Conservation (phyloP, 2,113 vertebrate genomes). For the Barnardius zonarius region DNA sequence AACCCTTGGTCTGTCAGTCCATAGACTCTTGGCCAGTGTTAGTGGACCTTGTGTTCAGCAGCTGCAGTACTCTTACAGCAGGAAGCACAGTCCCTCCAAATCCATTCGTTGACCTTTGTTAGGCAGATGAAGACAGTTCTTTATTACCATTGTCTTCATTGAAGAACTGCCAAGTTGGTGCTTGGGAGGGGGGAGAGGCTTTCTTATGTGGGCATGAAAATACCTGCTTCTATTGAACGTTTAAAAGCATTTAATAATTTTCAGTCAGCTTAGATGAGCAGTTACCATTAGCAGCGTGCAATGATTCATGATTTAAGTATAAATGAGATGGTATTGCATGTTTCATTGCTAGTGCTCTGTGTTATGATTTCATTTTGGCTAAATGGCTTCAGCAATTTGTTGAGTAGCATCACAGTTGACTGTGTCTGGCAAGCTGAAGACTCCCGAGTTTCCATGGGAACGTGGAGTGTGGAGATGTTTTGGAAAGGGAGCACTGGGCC, state of each 20-base stretch:
- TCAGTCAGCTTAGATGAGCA: not conserved
- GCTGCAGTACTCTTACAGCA: not conserved
- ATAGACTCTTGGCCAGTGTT: not conserved
- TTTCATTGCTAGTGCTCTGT: not conserved
- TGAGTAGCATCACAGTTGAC: not conserved
- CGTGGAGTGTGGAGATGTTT: not conserved
- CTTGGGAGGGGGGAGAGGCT: not conserved
- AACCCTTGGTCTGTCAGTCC: not conserved
- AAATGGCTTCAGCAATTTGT: not conserved
- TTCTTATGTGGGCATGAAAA: not conserved
- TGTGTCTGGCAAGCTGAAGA: not conserved
- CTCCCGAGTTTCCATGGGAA: slow-evolving; percentile 2
- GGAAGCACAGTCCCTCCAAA: not conserved
- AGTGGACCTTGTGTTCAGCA: not conserved
- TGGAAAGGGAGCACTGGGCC: not conserved
- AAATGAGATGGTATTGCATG: not conserved
- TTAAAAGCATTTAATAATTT: not conserved
- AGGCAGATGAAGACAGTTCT: not conserved
- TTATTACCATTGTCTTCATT: not conserved
- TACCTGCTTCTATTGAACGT: not conserved
- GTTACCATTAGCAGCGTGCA: not conserved
- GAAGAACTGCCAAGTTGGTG: not conserved
- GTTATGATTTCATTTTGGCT: not conserved
- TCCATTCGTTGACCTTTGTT: fast-evolving
- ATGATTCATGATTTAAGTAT: not conserved